Conservation (phyloP, 2,113 vertebrate species). For the Lates calcarifer region DNA sequence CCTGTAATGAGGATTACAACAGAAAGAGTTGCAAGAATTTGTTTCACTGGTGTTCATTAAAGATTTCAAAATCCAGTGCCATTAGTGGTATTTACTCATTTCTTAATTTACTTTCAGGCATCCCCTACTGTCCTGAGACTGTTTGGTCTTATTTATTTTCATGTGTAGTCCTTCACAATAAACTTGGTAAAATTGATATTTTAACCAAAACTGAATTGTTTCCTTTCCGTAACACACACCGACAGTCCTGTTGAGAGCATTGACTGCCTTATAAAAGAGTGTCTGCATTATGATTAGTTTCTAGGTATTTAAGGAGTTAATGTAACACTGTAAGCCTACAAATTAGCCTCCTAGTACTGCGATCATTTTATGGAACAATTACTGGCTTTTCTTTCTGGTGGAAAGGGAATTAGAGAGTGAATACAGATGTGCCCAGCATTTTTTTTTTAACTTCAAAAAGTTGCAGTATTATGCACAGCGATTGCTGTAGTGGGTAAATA, state of each 20-base stretch:
- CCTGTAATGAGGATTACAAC: slow-evolving; percentile 6
- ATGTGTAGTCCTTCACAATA: too few species aligned
- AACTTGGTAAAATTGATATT: too few species aligned
- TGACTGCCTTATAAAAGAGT: background rate
- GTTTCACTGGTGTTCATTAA: background rate
- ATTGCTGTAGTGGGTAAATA: background rate
- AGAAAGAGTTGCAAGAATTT: background rate
- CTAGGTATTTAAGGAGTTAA: background rate
- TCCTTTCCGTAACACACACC: too few species aligned
- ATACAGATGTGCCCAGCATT: too few species aligned
- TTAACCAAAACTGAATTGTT: background rate
- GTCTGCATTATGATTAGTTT: too few species aligned
- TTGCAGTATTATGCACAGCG: background rate
- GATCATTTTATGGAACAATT: too few species aligned
- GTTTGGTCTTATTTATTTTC: background rate
- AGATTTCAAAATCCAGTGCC: background rate
- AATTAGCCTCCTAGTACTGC: background rate
- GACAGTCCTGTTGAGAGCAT: background rate
- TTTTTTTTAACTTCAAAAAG: background rate
- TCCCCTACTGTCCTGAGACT: background rate
- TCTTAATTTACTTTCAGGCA: background rate
- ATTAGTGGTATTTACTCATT: background rate
- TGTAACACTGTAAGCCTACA: background rate
- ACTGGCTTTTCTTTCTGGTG: too few species aligned
- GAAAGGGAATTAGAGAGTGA: too few species aligned